These are phyloP conservation scores for Odocoileus hemionus DNA, from an alignment of 2,113 vertebrate species.

Conservation along the genomic window DNA sequence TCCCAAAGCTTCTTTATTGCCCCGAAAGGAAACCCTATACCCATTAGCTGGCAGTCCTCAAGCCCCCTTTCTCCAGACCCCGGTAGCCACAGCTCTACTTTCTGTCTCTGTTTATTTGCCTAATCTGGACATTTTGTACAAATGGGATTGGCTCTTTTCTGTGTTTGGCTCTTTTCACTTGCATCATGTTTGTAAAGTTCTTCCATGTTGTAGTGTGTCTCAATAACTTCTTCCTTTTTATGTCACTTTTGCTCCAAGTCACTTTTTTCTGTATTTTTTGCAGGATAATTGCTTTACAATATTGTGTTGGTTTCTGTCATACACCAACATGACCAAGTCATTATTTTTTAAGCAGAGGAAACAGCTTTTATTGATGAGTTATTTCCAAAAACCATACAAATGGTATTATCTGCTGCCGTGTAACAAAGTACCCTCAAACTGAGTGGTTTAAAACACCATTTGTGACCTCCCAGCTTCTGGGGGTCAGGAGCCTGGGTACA, in stretches of 20 bases:
- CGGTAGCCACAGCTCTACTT: fast-evolving
- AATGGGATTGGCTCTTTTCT: too few relatives aligned
- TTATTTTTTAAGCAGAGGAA: neutral
- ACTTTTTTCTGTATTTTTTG: neutral
- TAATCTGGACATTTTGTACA: neutral
- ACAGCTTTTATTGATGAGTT: neutral
- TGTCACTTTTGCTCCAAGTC: neutral
- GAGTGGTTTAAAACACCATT: neutral
- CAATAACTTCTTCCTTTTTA: neutral
- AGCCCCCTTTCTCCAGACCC: neutral
- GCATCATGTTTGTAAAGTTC: fast-evolving
- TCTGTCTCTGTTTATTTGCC: neutral
- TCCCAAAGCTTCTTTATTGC: neutral
- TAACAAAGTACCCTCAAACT: neutral
- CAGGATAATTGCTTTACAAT: neutral
- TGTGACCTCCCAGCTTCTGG: neutral
- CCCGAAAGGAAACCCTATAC: neutral
- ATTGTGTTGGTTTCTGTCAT: neutral
- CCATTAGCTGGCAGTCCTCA: fast-evolving
- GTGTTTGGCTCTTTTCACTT: neutral
- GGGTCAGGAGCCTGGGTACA: neutral
- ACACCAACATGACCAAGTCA: neutral
- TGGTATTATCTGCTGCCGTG: neutral
- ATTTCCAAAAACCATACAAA: neutral
- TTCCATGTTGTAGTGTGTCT: fast-evolving